phyloP scores from a whole-genome alignment of 2,888 invertebrate species.

The Choreutis nemorana region DNA sequence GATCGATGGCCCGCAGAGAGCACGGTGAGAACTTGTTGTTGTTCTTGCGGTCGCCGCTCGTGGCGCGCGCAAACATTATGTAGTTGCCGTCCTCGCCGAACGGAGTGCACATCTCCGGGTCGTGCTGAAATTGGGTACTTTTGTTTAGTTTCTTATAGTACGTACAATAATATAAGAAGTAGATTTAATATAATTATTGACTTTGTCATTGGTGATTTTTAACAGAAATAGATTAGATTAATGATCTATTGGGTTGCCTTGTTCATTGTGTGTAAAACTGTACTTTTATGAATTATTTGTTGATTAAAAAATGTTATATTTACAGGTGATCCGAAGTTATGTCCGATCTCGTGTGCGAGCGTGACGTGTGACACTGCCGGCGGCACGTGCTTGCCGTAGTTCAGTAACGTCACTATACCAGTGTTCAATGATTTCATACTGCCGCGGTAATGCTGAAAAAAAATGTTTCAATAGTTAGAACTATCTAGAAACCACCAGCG shows the following conservation, averaged over 20 bases:
- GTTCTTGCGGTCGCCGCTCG: conserved; percentile 96
- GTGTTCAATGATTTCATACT: conserved; percentile 95
- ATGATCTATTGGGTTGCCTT: too few relatives aligned
- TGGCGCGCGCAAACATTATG: conserved; percentile 99
- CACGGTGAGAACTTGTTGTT: conserved; percentile 98
- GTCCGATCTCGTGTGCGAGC: conserved; percentile 98
- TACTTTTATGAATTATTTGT: neutral
- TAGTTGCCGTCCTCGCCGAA: conserved; percentile 97
- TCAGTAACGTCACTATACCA: conserved; percentile 95
- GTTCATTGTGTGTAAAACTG: neutral
- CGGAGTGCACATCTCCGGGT: conserved; percentile 93
- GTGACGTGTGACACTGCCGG: conserved; percentile 99
- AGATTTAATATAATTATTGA: too few relatives aligned
- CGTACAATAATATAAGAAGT: too few relatives aligned
- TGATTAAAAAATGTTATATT: neutral
- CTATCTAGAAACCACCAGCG: conserved; percentile 11
- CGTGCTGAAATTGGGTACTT: conserved; percentile 73
- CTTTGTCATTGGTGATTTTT: too few relatives aligned
- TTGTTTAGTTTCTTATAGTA: neutral
- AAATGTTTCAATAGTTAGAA: too few relatives aligned
- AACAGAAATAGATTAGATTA: too few relatives aligned
- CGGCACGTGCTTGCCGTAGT: conserved; percentile 97
- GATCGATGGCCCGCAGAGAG: conserved; percentile 90
- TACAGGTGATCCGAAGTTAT: conserved; percentile 98
- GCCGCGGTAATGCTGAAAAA: conserved; percentile 88